A percentile compares a stretch with the other conserved stretches of the same genome.
Evolutionary conservation across 2,888 invertebrate species (phyloP).

Genomic region (Craniophora ligustri): DNA sequence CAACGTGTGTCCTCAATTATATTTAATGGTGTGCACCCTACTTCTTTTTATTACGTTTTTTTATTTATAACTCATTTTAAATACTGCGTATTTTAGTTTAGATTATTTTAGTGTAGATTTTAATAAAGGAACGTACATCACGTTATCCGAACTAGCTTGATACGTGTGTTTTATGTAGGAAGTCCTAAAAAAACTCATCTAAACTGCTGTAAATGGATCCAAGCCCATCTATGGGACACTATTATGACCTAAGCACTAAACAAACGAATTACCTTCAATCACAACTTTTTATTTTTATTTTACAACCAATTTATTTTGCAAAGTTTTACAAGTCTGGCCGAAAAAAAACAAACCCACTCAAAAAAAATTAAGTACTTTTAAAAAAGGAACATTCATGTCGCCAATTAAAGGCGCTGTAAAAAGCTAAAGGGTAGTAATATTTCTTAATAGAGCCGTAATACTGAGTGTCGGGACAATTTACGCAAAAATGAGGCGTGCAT

Average conservation of each 20-base stretch:
- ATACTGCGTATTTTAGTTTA: background rate
- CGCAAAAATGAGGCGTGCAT: slow-evolving; percentile 72
- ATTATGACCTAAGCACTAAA: too few species aligned
- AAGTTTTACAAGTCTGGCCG: background rate
- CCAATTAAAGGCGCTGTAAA: slow-evolving; percentile 31
- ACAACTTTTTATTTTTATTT: background rate
- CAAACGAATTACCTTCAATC: background rate
- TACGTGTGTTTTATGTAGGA: too few species aligned
- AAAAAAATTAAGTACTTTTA: background rate
- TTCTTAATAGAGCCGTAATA: slow-evolving; percentile 78
- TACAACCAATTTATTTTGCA: background rate
- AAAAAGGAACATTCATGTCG: slow-evolving; percentile 11
- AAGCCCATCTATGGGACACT: too few species aligned
- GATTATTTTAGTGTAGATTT: background rate
- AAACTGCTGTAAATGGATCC: too few species aligned
- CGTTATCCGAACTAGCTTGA: too few species aligned
- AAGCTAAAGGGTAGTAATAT: slow-evolving; percentile 61
- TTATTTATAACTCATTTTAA: background rate
- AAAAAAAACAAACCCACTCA: background rate
- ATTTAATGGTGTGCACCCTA: slow-evolving; percentile 21
- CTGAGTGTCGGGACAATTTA: slow-evolving; percentile 70
- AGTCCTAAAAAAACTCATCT: too few species aligned
- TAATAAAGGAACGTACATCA: too few species aligned
- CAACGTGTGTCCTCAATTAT: slow-evolving; percentile 37
- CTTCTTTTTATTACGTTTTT: slow-evolving; percentile 19